Percentiles rank a stretch among this genome's conserved stretches.
Evolutionary conservation across 2,113 vertebrate species (phyloP).

Genomic region (Saccopteryx leptura): DNA sequence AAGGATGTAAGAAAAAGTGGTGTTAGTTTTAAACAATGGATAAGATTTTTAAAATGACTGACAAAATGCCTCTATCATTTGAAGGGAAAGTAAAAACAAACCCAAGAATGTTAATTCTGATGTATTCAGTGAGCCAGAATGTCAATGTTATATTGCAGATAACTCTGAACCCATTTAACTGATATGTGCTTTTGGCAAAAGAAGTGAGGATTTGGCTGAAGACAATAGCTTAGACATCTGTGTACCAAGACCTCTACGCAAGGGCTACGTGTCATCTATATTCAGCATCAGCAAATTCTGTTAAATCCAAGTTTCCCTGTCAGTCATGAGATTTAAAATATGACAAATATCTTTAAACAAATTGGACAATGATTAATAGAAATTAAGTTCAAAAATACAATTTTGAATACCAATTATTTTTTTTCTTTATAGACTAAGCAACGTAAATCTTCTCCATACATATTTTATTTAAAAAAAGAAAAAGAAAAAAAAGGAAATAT

Average conservation of each 20-base stretch:
- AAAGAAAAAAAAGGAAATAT: neutral
- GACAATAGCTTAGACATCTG: conserved; percentile 67
- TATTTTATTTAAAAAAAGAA: neutral
- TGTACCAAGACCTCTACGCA: conserved; percentile 37
- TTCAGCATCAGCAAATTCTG: conserved; percentile 52
- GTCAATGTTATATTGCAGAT: neutral
- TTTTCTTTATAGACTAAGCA: neutral
- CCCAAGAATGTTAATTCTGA: neutral
- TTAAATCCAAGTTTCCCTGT: conserved; percentile 35
- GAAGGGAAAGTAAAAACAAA: neutral
- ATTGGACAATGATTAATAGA: conserved; percentile 21
- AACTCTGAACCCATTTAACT: conserved; percentile 70
- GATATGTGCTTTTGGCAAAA: conserved; percentile 69
- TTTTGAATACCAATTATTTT: neutral
- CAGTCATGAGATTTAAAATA: conserved; percentile 63
- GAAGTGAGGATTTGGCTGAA: conserved; percentile 57
- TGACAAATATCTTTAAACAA: conserved; percentile 51
- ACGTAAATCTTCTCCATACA: neutral
- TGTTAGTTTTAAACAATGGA: neutral
- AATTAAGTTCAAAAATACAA: conserved; percentile 10
- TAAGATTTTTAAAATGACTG: neutral
- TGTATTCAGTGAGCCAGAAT: neutral
- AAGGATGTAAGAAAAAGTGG: neutral
- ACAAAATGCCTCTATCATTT: neutral
- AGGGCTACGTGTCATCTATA: conserved; percentile 35